phyloP scores from a whole-genome alignment of 2,888 invertebrate species.

The Apamea anceps region DNA sequence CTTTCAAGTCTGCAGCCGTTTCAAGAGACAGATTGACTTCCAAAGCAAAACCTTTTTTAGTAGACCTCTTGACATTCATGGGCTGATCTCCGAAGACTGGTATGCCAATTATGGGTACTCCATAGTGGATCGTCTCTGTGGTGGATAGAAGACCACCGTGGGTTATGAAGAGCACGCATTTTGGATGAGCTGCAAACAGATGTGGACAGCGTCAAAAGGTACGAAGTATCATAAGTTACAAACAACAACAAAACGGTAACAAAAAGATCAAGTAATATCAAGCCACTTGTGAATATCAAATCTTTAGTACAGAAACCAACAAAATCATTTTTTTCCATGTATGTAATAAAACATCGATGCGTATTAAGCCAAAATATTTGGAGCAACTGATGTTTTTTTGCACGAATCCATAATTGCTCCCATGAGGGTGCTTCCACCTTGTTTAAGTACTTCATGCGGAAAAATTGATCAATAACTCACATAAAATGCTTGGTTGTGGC shows the following conservation, averaged over 20 bases:
- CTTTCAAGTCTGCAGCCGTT: slow-evolving; percentile 67
- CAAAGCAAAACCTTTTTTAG: slow-evolving; percentile 74
- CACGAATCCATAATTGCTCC: slow-evolving; percentile 25
- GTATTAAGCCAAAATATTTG: slow-evolving; percentile 19
- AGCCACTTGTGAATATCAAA: background rate
- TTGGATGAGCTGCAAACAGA: slow-evolving; percentile 78
- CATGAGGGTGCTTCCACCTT: slow-evolving; percentile 31
- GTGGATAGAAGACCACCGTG: slow-evolving; percentile 83
- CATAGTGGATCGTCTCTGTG: slow-evolving; percentile 78
- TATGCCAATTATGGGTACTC: slow-evolving; percentile 79
- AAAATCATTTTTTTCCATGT: background rate
- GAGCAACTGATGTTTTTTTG: slow-evolving; percentile 19
- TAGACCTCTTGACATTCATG: slow-evolving; percentile 75
- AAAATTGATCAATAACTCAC: slow-evolving; percentile 60
- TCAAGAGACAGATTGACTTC: slow-evolving; percentile 70
- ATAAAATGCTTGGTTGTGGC: slow-evolving; percentile 75
- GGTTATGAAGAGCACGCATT: slow-evolving; percentile 80
- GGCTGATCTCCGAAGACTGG: slow-evolving; percentile 82
- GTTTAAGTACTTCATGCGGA: background rate
- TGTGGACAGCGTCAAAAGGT: background rate
- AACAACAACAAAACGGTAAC: background rate
- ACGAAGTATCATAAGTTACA: background rate
- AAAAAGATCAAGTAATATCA: background rate
- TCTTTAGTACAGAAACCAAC: background rate
- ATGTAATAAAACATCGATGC: background rate